Evolutionary conservation across 2,797 vertebrate species (phyloP).

Genomic region (Cossypha dichroa): DNA sequence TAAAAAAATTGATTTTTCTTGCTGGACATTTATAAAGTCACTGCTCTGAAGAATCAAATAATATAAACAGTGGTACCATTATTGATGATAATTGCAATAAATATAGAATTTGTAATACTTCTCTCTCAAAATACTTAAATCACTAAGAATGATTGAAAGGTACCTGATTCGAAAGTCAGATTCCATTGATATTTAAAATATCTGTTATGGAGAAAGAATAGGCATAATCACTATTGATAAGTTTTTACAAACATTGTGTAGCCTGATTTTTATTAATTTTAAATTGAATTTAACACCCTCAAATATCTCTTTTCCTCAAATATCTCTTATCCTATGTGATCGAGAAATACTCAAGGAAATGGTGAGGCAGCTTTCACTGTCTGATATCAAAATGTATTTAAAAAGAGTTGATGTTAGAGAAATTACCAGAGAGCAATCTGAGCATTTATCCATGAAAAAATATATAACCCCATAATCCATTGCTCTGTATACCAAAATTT

Average conservation of each 20-base stretch:
- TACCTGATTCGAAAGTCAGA: neutral
- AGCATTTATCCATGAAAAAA: neutral
- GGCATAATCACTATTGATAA: neutral
- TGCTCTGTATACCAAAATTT: neutral
- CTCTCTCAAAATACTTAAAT: neutral
- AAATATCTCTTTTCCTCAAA: neutral
- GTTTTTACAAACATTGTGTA: neutral
- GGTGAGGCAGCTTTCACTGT: neutral
- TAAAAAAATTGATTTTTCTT: neutral
- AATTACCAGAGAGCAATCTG: neutral
- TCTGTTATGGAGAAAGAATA: neutral
- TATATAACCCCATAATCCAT: accelerated
- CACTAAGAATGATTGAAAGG: neutral
- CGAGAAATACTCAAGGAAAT: neutral
- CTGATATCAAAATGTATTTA: neutral
- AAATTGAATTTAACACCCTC: neutral
- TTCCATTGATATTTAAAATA: neutral
- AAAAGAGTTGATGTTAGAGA: neutral
- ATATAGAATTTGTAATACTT: neutral
- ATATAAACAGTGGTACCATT: neutral
- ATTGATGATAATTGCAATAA: neutral
- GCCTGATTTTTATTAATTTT: neutral
- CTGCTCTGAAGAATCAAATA: neutral
- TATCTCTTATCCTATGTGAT: neutral
- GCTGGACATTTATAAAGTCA: neutral